Conservation (phyloP, 2,888 invertebrate genomes). For the Lathronympha strigana region DNA sequence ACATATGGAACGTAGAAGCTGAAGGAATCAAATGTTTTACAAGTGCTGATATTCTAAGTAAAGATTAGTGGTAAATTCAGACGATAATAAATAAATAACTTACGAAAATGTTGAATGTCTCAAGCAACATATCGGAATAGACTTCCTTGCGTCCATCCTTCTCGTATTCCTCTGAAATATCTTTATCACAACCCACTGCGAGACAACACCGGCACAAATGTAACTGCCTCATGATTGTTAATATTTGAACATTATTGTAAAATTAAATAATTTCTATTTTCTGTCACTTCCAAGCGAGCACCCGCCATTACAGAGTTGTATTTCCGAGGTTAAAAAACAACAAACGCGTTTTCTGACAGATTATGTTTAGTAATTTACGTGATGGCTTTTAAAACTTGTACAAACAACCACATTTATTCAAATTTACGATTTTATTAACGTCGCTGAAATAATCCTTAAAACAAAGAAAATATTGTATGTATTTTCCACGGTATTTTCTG, state of each 20-base stretch:
- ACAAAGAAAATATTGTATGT: no score
- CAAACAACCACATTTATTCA: neutral
- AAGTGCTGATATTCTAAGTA: neutral
- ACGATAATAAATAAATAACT: slow-evolving; percentile 38
- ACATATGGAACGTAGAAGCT: neutral
- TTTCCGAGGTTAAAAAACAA: slow-evolving; percentile 34
- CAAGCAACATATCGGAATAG: slow-evolving; percentile 48
- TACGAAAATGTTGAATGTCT: slow-evolving; percentile 52
- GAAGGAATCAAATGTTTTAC: neutral
- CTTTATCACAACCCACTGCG: slow-evolving; percentile 47
- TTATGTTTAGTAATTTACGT: neutral
- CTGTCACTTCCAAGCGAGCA: slow-evolving; percentile 38
- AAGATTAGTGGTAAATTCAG: neutral
- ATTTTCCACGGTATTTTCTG: neutral
- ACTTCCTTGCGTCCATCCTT: slow-evolving; percentile 46
- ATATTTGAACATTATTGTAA: slow-evolving; percentile 18
- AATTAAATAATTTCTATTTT: slow-evolving; percentile 32
- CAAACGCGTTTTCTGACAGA: slow-evolving; percentile 17
- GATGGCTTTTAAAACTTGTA: neutral
- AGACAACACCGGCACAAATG: slow-evolving; percentile 51
- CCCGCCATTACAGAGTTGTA: slow-evolving; percentile 44
- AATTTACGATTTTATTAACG: neutral
- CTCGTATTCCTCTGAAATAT: slow-evolving; percentile 49
- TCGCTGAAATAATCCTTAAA: neutral
- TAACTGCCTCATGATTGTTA: slow-evolving; percentile 38